Conservation (phyloP, 2,888 invertebrate genomes). For the Caenorhabditis afra region DNA sequence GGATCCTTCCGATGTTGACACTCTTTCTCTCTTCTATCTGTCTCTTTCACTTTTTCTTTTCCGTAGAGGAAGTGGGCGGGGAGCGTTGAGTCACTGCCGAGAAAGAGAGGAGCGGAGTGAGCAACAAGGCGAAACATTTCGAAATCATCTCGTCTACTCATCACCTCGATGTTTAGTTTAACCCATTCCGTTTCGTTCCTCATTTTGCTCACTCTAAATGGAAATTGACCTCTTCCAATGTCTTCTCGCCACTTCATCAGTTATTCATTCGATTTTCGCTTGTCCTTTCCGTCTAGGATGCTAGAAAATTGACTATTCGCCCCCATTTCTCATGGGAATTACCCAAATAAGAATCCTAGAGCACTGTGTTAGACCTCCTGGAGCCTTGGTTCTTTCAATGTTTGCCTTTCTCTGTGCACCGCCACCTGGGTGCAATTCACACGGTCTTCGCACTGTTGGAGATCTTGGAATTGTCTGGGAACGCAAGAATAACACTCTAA, state of each 20-base stretch:
- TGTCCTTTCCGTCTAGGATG: background rate
- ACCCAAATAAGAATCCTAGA: background rate
- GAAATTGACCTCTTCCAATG: background rate
- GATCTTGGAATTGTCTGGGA: too few relatives aligned
- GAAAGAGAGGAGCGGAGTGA: background rate
- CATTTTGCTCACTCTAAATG: background rate
- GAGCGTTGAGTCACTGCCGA: background rate
- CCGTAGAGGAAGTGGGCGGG: background rate
- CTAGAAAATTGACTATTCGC: background rate
- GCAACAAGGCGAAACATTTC: conserved; percentile 39
- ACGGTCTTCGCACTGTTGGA: too few relatives aligned
- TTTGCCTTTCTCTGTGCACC: too few relatives aligned
- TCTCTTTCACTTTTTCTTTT: too few relatives aligned
- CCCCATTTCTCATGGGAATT: too few relatives aligned
- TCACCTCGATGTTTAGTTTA: too few relatives aligned
- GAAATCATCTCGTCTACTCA: conserved; percentile 37
- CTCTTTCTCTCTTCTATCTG: background rate
- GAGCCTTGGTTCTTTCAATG: too few relatives aligned
- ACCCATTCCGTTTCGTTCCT: background rate
- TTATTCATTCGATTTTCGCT: conserved; percentile 1
- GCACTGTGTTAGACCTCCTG: too few relatives aligned
- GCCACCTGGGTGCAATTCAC: too few relatives aligned
- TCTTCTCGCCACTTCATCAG: background rate
- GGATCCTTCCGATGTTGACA: background rate
- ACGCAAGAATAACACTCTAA: too few relatives aligned